A percentile compares a stretch with the other conserved stretches of the same genome.
phyloP scores from a whole-genome alignment of 2,797 vertebrate genomes.

The Xerus rutilus region DNA sequence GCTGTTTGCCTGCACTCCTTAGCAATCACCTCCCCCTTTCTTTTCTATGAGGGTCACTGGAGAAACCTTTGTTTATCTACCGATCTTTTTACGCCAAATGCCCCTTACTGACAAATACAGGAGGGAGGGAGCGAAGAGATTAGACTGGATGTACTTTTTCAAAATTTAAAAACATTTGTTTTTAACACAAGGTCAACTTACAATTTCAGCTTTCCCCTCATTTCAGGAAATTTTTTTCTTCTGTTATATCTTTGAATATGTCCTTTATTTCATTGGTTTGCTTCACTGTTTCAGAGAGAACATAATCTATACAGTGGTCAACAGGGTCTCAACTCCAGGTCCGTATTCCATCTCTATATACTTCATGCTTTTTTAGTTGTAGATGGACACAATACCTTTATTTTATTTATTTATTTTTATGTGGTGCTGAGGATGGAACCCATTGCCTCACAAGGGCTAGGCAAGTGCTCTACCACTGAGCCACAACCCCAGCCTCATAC shows the following conservation, averaged over 20 bases:
- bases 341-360: not conserved
- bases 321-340: not conserved
- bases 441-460: too few species aligned
- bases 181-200: not conserved
- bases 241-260: conserved; percentile 20
- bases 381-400: too few species aligned
- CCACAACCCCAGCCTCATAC: not conserved
- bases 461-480: too few species aligned
- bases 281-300: not conserved
- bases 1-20: not conserved
- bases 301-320: not conserved
- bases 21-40: not conserved
- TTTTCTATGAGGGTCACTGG: not conserved
- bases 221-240: not conserved
- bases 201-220: not conserved
- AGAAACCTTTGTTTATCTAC: conserved; percentile 27
- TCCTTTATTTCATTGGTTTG: conserved; percentile 1
- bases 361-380: not conserved
- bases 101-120: too few species aligned
- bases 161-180: too few species aligned
- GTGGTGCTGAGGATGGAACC: too few species aligned
- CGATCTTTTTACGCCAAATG: not conserved
- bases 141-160: too few species aligned
- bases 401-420: too few species aligned
- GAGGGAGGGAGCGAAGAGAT: too few species aligned